Evolutionary conservation across 2,888 invertebrate species (phyloP), one percentile per base, ranked within the genome.

Genomic region (Drosophila atroscutellata): DNA sequence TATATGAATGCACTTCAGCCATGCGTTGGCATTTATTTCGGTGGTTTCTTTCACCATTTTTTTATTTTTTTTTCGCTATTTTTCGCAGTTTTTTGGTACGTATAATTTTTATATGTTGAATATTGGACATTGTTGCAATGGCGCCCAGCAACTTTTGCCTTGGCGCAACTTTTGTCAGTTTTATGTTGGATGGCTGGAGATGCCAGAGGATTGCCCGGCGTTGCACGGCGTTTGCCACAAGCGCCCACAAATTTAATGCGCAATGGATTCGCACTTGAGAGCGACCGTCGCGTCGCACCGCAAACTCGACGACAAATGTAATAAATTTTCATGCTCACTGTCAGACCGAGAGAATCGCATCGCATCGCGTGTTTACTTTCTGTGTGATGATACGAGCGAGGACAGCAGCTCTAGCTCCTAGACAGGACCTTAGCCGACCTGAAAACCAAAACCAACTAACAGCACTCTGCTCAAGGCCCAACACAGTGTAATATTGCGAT

Each of bases 291-390:
- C 37, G 30, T 55, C 24, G 32, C 65, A 47, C 34, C 36, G 45
- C 39, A 24, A 59, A 52, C 45, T 24, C 45, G 15, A 24, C 24
- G 64, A 57, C 71, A 72, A 72, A 74, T 69, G 87, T 73, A 79
- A 85, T 85, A 85, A 89, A 85, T 85, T 89, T 66, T 57, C 87
- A 75, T 89, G 87, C 81, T 72, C 77, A 74, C 82, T 84, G 87
- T 86, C 80, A 80, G 62, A 62, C 26, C 7, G 45, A 13, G 24
- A 63, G 26, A 28, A 39, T 39, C 61, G 64, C 64, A 56, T 36
- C 26, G 37, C 42, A 49, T 24, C 59, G 66, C 58, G 57, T 81
- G 76, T 83, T 80, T 80, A 67, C 74, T 64, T 70, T 28, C 72
- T 52, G 60, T 79, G 60, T 83, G 80, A 72, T 57, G 65, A 62